Evolutionary conservation across 2,888 invertebrate species (phyloP).

Genomic region (Rosalia funebris): DNA sequence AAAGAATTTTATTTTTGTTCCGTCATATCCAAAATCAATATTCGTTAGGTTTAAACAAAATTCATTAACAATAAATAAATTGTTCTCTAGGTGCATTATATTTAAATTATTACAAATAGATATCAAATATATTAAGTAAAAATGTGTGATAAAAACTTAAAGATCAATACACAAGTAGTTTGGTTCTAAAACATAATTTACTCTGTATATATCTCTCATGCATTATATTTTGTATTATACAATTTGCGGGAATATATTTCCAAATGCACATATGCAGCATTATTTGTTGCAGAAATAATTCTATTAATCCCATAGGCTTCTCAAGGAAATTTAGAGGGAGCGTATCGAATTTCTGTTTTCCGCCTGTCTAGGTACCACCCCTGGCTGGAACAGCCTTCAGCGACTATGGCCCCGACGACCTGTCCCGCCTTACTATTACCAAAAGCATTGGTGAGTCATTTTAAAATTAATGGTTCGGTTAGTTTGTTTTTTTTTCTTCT

Average conservation of each 20-base stretch:
- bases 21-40: too few species aligned
- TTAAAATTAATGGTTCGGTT: slow-evolving; percentile 15
- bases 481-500: slow-evolving; percentile 5
- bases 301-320: slow-evolving; percentile 44
- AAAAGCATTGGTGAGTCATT: slow-evolving; percentile 14
- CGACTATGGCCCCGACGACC: slow-evolving; percentile 35
- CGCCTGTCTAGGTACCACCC: slow-evolving; percentile 48
- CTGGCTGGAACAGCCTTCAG: slow-evolving; percentile 36
- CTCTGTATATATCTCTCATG: too few species aligned
- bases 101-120: too few species aligned
- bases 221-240: too few species aligned
- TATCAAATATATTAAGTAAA: too few species aligned
- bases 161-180: too few species aligned
- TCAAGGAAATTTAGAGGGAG: slow-evolving; percentile 35
- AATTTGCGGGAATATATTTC: background rate
- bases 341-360: slow-evolving; percentile 50
- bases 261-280: background rate
- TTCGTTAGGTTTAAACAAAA: too few species aligned
- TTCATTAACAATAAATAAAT: too few species aligned
- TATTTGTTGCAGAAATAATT: slow-evolving; percentile 38
- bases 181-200: too few species aligned
- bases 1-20: too few species aligned
- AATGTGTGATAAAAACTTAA: too few species aligned
- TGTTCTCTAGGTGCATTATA: too few species aligned
- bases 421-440: slow-evolving; percentile 37